phyloP scores from a whole-genome alignment of 2,888 invertebrate species.

The Barypeithes pellucidus region DNA sequence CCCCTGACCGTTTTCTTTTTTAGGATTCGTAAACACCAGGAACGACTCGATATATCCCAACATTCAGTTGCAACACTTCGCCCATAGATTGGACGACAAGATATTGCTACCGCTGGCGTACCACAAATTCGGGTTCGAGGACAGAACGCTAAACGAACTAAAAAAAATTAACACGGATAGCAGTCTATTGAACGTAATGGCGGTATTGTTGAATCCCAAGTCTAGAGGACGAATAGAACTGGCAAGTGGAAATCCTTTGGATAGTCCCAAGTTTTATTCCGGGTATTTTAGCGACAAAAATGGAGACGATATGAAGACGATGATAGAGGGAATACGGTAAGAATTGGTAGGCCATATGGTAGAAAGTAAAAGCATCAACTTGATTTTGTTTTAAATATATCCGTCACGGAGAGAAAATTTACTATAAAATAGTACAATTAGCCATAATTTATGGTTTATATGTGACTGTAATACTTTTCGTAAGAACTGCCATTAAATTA shows the following conservation, averaged over 20 bases:
- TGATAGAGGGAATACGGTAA: slow-evolving; percentile 71
- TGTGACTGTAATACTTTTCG: too few species aligned
- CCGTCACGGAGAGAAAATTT: too few species aligned
- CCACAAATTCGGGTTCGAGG: slow-evolving; percentile 62
- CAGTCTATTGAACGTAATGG: slow-evolving; percentile 45
- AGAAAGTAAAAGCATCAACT: too few species aligned
- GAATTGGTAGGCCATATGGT: too few species aligned
- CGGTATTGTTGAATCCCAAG: slow-evolving; percentile 68
- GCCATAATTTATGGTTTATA: too few species aligned
- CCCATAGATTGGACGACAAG: slow-evolving; percentile 63
- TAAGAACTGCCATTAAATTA: too few species aligned
- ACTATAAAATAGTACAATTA: too few species aligned
- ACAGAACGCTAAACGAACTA: slow-evolving; percentile 52
- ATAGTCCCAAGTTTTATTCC: slow-evolving; percentile 76
- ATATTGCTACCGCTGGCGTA: slow-evolving; percentile 52
- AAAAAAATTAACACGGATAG: slow-evolving; percentile 49
- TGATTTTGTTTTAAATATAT: too few species aligned
- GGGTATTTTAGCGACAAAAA: slow-evolving; percentile 76
- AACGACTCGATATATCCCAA: slow-evolving; percentile 71
- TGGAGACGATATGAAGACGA: slow-evolving; percentile 73
- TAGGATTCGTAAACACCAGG: slow-evolving; percentile 71
- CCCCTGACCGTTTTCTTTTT: background rate
- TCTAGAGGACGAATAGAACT: slow-evolving; percentile 75
- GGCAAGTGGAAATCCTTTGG: slow-evolving; percentile 73
- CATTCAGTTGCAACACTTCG: slow-evolving; percentile 66